Base-by-base conservation (phyloP, 2,797 vertebrate genomes). In the Dipus sagitta region DNA sequence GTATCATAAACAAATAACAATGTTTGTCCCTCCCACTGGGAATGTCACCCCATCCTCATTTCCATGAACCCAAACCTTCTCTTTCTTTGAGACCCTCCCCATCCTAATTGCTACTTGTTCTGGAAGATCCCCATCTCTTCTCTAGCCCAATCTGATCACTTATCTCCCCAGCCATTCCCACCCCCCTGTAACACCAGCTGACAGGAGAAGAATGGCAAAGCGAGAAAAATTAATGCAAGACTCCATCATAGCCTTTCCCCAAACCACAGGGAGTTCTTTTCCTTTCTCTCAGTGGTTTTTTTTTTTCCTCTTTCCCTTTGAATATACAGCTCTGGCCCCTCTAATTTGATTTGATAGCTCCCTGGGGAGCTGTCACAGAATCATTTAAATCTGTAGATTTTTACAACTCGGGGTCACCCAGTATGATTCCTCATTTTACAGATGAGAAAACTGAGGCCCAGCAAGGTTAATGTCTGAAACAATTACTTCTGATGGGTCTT, bases 381-480 rank as follows among this genome's bases (percentile, higher is more conserved):
- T 93, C 95, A 93, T 87, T 95, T 95, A 95, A 62, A 93, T 93
- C 62, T 6, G 72, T 92, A 91, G 94, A 81, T 42, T 95, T 95
- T 91, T 91, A 95, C 93, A 86, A 91, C 92, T 92, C 0, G 52
- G 77, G 90, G 96, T 95, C 92, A 94, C 90, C 77, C 93, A 91
- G 92, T 94, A 34, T 94, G 95, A 91, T 68, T 92, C 92, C 93
- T 94, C 95, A 96, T 97, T 96, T 97, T 96, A 96, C 97, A 96
- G 96, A 97, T 93, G 94, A 96, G 96, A 84, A 97, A 95, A 97
- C 97, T 95, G 97, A 97, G 97, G 77, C 94, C 83, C 80, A 60
- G 88, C 94, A 83, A 96, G 90, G 94, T 97, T 96, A 97, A 92
- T 95, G 97, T 77, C 94, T 42, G 77, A 88, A 93, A 80, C 90